These are phyloP conservation scores for Platalea minor DNA, from an alignment of 2,797 vertebrate genomes.

Conservation along the genomic window DNA sequence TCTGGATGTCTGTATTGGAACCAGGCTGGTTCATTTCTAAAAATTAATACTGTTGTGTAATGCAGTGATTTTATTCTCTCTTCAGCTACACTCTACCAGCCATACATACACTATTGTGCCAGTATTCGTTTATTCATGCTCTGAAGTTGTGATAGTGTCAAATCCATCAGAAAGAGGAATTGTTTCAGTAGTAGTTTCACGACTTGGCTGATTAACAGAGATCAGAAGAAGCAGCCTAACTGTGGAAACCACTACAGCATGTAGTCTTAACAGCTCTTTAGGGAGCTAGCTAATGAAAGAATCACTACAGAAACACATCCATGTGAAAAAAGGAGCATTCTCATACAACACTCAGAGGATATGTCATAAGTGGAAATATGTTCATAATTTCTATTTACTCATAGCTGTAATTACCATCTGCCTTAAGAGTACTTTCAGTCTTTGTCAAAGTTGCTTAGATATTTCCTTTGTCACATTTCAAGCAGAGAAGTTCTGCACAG, in stretches of 20 bases:
- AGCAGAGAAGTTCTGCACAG: slow-evolving; percentile 24
- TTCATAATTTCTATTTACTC: slow-evolving; percentile 75
- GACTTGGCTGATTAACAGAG: slow-evolving; percentile 74
- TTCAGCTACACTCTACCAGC: not conserved
- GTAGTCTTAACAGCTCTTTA: slow-evolving; percentile 75
- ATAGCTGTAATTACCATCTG: slow-evolving; percentile 69
- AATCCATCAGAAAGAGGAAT: slow-evolving; percentile 73
- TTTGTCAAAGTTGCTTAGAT: slow-evolving; percentile 59
- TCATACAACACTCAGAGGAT: slow-evolving; percentile 60
- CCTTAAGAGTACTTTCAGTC: slow-evolving; percentile 44
- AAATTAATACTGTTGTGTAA: slow-evolving; percentile 37
- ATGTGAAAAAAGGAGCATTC: slow-evolving; percentile 56
- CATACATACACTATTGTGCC: not conserved
- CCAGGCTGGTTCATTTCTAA: slow-evolving; percentile 52
- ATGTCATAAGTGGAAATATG: slow-evolving; percentile 63
- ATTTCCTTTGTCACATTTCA: slow-evolving; percentile 53
- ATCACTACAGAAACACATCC: slow-evolving; percentile 70
- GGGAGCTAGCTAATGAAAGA: slow-evolving; percentile 78
- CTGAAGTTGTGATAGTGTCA: slow-evolving; percentile 67
- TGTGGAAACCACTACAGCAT: slow-evolving; percentile 69
- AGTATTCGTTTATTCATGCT: slow-evolving; percentile 62
- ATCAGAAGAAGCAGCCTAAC: slow-evolving; percentile 70
- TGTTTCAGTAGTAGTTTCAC: slow-evolving; percentile 70
- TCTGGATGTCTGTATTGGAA: not conserved
- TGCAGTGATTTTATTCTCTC: slow-evolving; percentile 52